Conservation (phyloP, 2,113 vertebrate species). For the Perca flavescens region DNA sequence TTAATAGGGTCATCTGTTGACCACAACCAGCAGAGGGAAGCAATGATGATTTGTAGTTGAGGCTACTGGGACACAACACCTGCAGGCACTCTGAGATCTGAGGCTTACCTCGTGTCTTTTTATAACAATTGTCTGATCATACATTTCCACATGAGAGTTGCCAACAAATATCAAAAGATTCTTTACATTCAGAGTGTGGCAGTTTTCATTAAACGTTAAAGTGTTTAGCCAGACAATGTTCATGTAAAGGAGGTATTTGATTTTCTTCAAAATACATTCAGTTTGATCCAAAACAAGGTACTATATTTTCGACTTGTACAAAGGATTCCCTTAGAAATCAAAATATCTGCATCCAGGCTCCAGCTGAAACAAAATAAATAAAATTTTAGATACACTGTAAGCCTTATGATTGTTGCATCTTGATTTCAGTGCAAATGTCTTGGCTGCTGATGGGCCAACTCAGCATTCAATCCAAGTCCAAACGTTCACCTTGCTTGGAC, state of each 20-base stretch:
- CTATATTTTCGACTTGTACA: background rate
- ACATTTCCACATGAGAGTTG: background rate
- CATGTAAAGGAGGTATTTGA: constrained; percentile 43
- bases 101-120: background rate
- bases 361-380: constrained; percentile 63
- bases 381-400: background rate
- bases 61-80: background rate
- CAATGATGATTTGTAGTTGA: background rate
- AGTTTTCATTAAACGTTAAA: background rate
- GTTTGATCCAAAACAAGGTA: constrained; percentile 44
- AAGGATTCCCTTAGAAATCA: constrained; percentile 10
- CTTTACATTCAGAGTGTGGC: constrained; percentile 50
- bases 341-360: constrained; percentile 32
- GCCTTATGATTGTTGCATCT: constrained; percentile 12
- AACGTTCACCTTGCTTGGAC: background rate
- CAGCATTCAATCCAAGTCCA: background rate
- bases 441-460: background rate
- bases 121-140: background rate
- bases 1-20: background rate
- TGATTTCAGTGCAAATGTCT: constrained; percentile 54
- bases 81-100: background rate
- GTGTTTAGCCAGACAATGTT: background rate
- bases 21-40: background rate
- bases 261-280: constrained; percentile 52
- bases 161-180: background rate